Evolutionary conservation across 2,888 invertebrate species (phyloP).

Genomic region (Cyaniris semiargus): DNA sequence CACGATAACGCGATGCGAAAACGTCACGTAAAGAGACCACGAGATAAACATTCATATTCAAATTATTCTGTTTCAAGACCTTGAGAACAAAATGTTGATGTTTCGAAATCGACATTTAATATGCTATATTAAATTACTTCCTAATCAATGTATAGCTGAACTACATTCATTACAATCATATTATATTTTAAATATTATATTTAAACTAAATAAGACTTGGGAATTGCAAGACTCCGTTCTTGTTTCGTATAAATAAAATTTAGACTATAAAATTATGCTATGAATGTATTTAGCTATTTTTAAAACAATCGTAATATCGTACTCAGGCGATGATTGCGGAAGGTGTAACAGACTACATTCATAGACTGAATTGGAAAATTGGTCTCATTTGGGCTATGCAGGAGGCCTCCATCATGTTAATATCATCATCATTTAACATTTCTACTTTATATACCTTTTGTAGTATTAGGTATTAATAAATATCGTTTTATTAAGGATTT

Average conservation of each 20-base stretch:
- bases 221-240: too few species aligned
- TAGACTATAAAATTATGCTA: background rate
- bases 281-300: conserved; percentile 18
- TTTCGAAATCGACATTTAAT: background rate
- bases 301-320: conserved; percentile 3
- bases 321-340: conserved; percentile 26
- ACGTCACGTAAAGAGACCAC: background rate
- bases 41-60: conserved; percentile 5
- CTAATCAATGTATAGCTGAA: background rate
- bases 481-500: too few species aligned
- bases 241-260: background rate
- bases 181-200: too few species aligned
- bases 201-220: too few species aligned
- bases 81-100: background rate
- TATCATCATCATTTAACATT: background rate
- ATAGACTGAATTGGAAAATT: conserved; percentile 11
- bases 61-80: conserved; percentile 2
- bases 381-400: background rate
- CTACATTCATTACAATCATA: too few species aligned
- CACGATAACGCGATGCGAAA: background rate
- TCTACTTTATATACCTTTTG: background rate
- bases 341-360: background rate
- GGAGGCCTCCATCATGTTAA: conserved; percentile 1
- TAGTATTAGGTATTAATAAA: too few species aligned
- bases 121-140: conserved; percentile 4